Evolutionary conservation across 2,113 vertebrate genomes (phyloP), one percentile per base, ranked within the genome.

Genomic region (Pitta sordida): DNA sequence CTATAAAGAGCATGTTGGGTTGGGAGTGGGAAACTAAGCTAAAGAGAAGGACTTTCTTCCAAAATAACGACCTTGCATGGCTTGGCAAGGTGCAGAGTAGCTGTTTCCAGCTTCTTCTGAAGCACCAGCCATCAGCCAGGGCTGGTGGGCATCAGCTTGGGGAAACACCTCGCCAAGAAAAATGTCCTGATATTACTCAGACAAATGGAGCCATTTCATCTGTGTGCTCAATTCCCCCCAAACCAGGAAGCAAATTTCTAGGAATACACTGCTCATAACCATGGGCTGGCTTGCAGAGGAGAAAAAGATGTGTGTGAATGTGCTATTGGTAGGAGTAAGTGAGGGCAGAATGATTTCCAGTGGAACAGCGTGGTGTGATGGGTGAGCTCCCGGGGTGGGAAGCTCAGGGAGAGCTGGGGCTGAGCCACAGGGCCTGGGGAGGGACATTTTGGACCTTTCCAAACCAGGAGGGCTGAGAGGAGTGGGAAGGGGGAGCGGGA

Each of bases 321-420:
- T 9, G 9, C 37, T 8, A 10, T 29, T 39, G 36, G 20, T 43
- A 67, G 63, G 60, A 68, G 8, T 13, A 78, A 60, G 36, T 0
- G 34, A 78, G 55, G 56, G 34, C 49, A 62, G 82, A 58, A 44
- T 41, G 39, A 56, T 44, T 68, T 60, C 39, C 27, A 18, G 2
- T 2, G 36, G 79, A 53, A 53, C 81, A 3, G 23, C 1, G 21
- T n/a, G 36, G 5, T 48, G 30, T 43, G 15, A 58, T 1, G 1
- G 0, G 9, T 0, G 6, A 81, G 56, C 48, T 39, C 39, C 49
- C 17, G 23, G 15, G 36, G 4, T 8, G 44, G 32, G 24, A 46
- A 29, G 68, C 36, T 17, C 5, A 2, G 41, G 32, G 41, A 41
- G 32, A 63, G 23, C 41, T 30, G 63, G 22, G 43, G 6, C 13